Evolutionary conservation across 2,888 invertebrate genomes (phyloP).

Genomic region (Paralinhomoeus sp.): DNA sequence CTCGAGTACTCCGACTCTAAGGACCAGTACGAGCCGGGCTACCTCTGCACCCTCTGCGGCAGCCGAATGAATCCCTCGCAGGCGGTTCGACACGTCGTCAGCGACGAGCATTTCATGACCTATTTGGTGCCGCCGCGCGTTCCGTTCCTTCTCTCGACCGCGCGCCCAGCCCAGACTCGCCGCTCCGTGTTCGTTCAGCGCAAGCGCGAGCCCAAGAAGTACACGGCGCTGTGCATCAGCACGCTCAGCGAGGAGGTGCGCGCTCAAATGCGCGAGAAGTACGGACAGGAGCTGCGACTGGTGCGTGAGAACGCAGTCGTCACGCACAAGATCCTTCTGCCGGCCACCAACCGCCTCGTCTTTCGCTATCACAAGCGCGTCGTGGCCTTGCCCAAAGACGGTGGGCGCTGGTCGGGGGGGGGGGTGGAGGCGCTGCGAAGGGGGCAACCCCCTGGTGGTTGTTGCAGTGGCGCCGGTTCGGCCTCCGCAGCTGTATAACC

Average conservation of each 20-base stretch:
- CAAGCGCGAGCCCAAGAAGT: constrained; percentile 1
- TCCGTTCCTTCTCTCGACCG: too few species aligned
- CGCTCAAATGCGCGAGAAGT: constrained; percentile 1
- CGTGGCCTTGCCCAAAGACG: background rate
- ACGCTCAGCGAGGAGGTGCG: constrained; percentile 2
- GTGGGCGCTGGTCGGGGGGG: background rate
- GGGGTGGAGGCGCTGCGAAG: background rate
- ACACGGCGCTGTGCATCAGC: constrained; percentile 3
- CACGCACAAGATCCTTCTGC: background rate
- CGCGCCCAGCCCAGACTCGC: too few species aligned
- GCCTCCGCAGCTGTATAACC: too few species aligned
- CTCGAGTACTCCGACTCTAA: constrained; percentile 5
- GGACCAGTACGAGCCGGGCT: constrained; percentile 6
- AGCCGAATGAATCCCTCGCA: constrained; percentile 4
- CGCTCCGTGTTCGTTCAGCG: constrained; percentile 1
- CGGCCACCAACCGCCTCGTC: background rate
- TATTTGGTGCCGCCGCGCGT: constrained; percentile 3
- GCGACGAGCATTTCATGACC: constrained; percentile 3
- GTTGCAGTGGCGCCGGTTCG: too few species aligned
- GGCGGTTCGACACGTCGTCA: constrained; percentile 2
- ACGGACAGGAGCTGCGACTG: constrained; percentile 1
- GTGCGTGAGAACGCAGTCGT: background rate
- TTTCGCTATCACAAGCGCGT: constrained; percentile 2
- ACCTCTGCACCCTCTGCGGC: constrained; percentile 6
- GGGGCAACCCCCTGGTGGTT: background rate